Percentiles rank a stretch among this genome's conserved stretches.
Evolutionary conservation across 2,113 vertebrate genomes (phyloP).

Genomic region (Hyaena hyaena): DNA sequence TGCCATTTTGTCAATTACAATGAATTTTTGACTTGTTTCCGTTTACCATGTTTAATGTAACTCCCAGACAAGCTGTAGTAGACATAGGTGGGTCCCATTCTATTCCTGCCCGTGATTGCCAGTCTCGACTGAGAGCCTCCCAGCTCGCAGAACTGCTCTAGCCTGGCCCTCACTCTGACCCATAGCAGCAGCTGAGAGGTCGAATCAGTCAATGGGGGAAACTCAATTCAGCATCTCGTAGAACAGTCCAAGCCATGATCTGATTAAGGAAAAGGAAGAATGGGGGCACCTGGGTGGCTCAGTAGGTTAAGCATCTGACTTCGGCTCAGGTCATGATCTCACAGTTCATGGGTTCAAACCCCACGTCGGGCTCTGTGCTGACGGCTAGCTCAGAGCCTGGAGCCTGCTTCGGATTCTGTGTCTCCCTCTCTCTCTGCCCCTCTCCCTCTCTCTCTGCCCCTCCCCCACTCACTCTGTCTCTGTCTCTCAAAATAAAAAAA

Average conservation of each 20-base stretch:
- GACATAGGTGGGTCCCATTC: not conserved
- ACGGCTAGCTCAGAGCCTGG: too few relatives aligned
- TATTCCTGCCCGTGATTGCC: not conserved
- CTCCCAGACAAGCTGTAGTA: not conserved
- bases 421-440: too few relatives aligned
- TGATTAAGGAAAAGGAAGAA: not conserved
- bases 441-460: too few relatives aligned
- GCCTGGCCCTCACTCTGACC: not conserved
- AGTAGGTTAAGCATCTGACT: too few relatives aligned
- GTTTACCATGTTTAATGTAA: not conserved
- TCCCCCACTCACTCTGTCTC: too few relatives aligned
- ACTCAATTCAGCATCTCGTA: not conserved
- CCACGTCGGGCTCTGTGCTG: too few relatives aligned
- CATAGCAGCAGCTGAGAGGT: not conserved
- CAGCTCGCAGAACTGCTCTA: not conserved
- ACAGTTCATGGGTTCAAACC: too few relatives aligned
- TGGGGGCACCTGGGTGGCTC: not conserved
- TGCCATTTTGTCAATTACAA: not conserved
- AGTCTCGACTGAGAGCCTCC: not conserved
- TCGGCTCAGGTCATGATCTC: too few relatives aligned
- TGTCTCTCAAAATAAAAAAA: too few relatives aligned
- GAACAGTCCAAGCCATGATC: not conserved
- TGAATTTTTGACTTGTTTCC: not conserved
- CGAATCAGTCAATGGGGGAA: not conserved
- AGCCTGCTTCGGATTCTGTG: too few relatives aligned